Evolutionary conservation across 2,113 vertebrate species (phyloP).

Genomic region (Apaloderma vittatum): DNA sequence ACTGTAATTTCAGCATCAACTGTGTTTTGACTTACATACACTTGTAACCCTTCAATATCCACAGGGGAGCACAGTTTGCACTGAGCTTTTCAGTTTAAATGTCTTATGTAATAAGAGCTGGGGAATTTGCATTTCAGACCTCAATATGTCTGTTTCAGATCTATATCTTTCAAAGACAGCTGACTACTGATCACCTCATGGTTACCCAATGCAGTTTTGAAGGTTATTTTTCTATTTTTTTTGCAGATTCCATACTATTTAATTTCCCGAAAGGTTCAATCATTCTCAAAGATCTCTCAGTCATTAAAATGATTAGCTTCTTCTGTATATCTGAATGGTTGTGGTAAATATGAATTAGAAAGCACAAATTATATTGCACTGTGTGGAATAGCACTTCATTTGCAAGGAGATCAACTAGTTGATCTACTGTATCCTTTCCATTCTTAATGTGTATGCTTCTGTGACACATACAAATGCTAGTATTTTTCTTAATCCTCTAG

Average conservation of each 20-base stretch:
- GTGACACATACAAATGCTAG: not conserved
- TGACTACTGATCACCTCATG: not conserved
- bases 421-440: not conserved
- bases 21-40: conserved; percentile 29
- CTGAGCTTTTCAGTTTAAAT: not conserved
- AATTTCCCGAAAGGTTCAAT: not conserved
- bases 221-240: not conserved
- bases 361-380: not conserved
- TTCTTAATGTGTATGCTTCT: not conserved
- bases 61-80: not conserved
- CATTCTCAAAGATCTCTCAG: not conserved
- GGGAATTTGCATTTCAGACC: not conserved
- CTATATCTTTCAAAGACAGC: not conserved
- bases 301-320: not conserved
- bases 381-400: not conserved
- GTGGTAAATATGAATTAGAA: conserved; percentile 4
- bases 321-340: not conserved
- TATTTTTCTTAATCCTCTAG: not conserved
- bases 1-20: conserved; percentile 38
- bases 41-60: conserved; percentile 11
- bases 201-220: not conserved
- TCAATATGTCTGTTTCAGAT: not conserved
- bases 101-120: not conserved
- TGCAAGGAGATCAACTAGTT: not conserved
- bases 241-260: not conserved